These are phyloP conservation scores for Papilio demoleus DNA, from an alignment of 2,888 invertebrate genomes.

Conservation along the genomic window DNA sequence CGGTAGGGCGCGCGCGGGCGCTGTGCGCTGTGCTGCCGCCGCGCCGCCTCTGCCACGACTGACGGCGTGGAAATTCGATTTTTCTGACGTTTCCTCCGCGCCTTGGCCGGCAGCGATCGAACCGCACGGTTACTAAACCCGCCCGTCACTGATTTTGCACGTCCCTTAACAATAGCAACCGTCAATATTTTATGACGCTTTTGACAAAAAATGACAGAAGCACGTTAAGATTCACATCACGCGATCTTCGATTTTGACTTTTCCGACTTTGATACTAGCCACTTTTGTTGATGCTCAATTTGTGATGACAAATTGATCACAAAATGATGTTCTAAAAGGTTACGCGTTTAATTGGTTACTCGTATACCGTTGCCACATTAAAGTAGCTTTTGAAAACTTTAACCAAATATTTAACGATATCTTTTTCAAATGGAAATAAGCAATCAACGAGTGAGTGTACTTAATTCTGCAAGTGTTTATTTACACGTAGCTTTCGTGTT, in stretches of 20 bases:
- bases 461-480: constrained; percentile 21
- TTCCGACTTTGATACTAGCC: constrained; percentile 12
- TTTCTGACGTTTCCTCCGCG: constrained; percentile 83
- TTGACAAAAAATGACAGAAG: constrained; percentile 60
- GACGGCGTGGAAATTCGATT: constrained; percentile 83
- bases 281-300: constrained; percentile 12
- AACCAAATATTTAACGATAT: background rate
- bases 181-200: constrained; percentile 67
- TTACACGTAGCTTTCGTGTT: constrained; percentile 5
- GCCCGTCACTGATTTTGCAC: constrained; percentile 77
- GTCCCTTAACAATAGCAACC: constrained; percentile 69
- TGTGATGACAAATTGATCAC: background rate
- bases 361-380: background rate
- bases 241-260: constrained; percentile 62
- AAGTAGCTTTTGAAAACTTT: background rate
- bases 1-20: constrained; percentile 71
- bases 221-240: constrained; percentile 59
- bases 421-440: constrained; percentile 20
- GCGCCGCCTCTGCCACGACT: constrained; percentile 80
- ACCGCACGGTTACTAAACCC: constrained; percentile 75
- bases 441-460: background rate
- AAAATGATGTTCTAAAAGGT: background rate
- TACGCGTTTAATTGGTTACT: background rate
- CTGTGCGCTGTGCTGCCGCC: constrained; percentile 75
- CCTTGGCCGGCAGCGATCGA: constrained; percentile 79